A percentile compares a stretch with the other conserved stretches of the same genome.
phyloP scores from a whole-genome alignment of 2,888 invertebrate genomes.

The Archips xylosteana region DNA sequence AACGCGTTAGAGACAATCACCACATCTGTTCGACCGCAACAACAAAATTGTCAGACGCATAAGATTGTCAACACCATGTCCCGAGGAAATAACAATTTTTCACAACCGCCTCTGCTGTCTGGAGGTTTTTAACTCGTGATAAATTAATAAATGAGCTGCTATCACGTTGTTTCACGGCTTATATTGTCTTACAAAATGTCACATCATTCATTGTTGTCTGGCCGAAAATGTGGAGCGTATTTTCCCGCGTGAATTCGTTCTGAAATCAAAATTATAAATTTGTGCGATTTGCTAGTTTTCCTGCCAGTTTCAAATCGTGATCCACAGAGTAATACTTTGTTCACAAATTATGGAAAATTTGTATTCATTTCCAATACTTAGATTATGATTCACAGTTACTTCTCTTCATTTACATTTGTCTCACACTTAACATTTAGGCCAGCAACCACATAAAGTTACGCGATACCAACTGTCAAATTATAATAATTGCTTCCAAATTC shows the following conservation, averaged over 20 bases:
- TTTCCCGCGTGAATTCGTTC: constrained; percentile 3
- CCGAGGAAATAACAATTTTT: constrained; percentile 39
- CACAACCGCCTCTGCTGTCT: constrained; percentile 49
- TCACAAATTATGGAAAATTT: background rate
- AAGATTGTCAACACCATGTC: constrained; percentile 46
- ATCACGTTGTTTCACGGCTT: constrained; percentile 51
- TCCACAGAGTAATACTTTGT: background rate
- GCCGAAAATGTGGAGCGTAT: constrained; percentile 40
- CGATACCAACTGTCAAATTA: constrained; percentile 39
- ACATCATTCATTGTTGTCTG: constrained; percentile 42
- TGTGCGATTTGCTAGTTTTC: background rate
- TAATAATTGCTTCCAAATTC: constrained; percentile 36
- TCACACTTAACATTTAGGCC: constrained; percentile 28
- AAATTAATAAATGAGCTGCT: constrained; percentile 63
- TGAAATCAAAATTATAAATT: constrained; percentile 9
- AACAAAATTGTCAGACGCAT: constrained; percentile 44
- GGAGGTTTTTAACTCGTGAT: constrained; percentile 55
- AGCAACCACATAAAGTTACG: constrained; percentile 36
- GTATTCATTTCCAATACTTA: constrained; percentile 8
- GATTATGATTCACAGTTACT: constrained; percentile 28
- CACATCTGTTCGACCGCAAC: constrained; percentile 24
- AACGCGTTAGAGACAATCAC: constrained; percentile 20
- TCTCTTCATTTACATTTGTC: constrained; percentile 30
- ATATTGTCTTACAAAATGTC: constrained; percentile 52
- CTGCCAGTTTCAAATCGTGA: background rate